A percentile compares a stretch with the other conserved stretches of the same genome.
Conservation (phyloP, 1,140 invertebrate species). For the Neoseiulus cucumeris region DNA sequence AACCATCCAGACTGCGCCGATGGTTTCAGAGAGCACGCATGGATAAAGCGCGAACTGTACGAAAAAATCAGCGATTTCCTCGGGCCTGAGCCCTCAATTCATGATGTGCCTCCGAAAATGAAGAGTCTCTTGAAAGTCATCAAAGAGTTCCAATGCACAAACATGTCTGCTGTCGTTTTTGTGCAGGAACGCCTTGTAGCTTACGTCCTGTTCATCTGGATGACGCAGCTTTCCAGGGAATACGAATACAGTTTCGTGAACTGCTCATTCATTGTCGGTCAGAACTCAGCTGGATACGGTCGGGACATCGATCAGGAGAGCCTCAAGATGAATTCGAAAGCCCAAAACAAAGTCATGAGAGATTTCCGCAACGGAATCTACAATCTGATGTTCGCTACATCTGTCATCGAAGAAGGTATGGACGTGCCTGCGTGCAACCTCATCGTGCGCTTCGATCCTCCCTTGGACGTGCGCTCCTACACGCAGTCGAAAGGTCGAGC, state of each 20-base stretch:
- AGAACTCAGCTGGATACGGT: neutral
- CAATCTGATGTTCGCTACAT: constrained; percentile 68
- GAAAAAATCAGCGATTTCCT: neutral
- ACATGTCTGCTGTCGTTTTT: constrained; percentile 64
- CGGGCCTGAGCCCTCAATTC: neutral
- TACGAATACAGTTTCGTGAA: constrained; percentile 34
- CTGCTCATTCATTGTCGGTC: constrained; percentile 47
- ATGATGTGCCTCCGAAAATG: neutral
- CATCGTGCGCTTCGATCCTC: constrained; percentile 47
- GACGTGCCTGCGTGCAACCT: constrained; percentile 57
- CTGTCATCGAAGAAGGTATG: constrained; percentile 56
- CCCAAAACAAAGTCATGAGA: constrained; percentile 25
- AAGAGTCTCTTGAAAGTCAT: neutral
- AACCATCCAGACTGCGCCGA: neutral
- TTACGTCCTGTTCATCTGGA: constrained; percentile 54
- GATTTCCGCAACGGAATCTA: constrained; percentile 77
- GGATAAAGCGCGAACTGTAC: neutral
- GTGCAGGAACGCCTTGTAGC: constrained; percentile 58
- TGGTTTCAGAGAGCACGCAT: neutral
- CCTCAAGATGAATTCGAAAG: neutral
- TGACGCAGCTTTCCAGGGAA: constrained; percentile 34
- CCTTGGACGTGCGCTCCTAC: constrained; percentile 44
- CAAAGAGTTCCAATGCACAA: constrained; percentile 33
- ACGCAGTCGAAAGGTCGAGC: constrained; percentile 45
- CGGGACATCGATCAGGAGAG: neutral